phyloP scores from a whole-genome alignment of 2,797 vertebrate species.

The Gadopsis marmoratus region DNA sequence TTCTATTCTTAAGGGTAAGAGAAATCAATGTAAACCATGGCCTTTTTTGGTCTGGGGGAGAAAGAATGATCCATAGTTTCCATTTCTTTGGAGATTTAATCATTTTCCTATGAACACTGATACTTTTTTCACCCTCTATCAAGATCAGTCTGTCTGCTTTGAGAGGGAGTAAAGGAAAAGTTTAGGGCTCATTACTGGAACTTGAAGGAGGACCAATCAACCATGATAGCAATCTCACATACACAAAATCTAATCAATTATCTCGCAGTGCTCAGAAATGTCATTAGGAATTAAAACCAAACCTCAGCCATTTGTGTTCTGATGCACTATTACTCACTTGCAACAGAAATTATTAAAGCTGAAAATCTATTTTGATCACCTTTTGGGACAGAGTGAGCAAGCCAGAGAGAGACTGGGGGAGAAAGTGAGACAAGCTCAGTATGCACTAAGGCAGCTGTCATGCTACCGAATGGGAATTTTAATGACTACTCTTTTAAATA shows the following conservation, averaged over 20 bases:
- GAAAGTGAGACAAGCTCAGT: not conserved
- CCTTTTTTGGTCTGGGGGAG: constrained; percentile 10
- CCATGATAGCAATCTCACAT: constrained; percentile 6
- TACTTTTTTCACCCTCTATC: constrained; percentile 37
- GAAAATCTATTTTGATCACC: constrained; percentile 11
- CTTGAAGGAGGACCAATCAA: constrained; percentile 28
- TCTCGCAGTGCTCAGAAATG: not conserved
- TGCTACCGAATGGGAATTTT: not conserved
- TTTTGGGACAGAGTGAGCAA: not conserved
- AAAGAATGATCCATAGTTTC: constrained; percentile 29
- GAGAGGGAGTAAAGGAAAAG: constrained; percentile 20
- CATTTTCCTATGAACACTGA: constrained; percentile 37
- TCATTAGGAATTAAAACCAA: constrained; percentile 5
- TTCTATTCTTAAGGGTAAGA: constrained; percentile 26
- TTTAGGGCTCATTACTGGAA: constrained; percentile 21
- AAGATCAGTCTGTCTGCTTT: constrained; percentile 16
- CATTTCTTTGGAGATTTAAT: constrained; percentile 38
- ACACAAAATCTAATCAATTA: constrained; percentile 30
- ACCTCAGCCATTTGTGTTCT: not conserved
- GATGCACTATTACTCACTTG: not conserved
- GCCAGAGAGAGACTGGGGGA: not conserved
- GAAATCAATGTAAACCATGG: constrained; percentile 51
- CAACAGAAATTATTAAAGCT: constrained; percentile 5
- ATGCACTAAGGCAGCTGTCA: not conserved
- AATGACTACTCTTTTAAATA: not conserved